phyloP scores from a whole-genome alignment of 1,140 invertebrate genomes.

The Anoplolepis gracilipes region DNA sequence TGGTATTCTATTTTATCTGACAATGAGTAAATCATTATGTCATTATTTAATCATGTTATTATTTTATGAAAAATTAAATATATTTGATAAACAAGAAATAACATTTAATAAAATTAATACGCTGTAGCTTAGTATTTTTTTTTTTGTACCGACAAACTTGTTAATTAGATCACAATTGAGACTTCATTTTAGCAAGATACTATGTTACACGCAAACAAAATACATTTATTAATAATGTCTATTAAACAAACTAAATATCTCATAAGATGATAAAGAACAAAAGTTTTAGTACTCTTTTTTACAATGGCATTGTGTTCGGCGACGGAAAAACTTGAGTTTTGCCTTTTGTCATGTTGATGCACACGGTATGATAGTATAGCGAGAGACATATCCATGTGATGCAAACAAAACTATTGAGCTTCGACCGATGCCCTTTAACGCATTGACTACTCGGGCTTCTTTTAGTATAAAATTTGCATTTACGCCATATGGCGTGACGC shows the following conservation, averaged over 20 bases:
- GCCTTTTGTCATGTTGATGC: slow-evolving; percentile 56
- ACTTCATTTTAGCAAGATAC: too few relatives aligned
- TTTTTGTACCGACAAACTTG: too few relatives aligned
- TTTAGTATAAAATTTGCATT: slow-evolving; percentile 67
- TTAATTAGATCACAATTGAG: not conserved
- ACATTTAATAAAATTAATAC: not conserved
- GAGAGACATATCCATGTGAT: slow-evolving; percentile 44
- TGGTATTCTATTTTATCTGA: not conserved
- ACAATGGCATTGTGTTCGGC: not conserved
- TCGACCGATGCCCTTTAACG: slow-evolving; percentile 60
- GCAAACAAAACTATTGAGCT: slow-evolving; percentile 60
- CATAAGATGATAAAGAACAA: slow-evolving; percentile 25
- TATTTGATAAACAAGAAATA: not conserved
- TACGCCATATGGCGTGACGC: slow-evolving; percentile 64
- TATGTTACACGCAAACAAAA: too few relatives aligned
- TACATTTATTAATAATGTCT: not conserved
- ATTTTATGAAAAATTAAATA: not conserved
- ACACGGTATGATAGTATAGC: slow-evolving; percentile 44
- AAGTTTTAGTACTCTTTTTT: slow-evolving; percentile 30
- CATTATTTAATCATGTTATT: not conserved
- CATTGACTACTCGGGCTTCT: slow-evolving; percentile 52
- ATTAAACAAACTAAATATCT: not conserved
- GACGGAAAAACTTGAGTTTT: slow-evolving; percentile 42
- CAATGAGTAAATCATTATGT: not conserved
- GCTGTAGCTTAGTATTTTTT: not conserved